Percentiles rank a stretch among this genome's conserved stretches.
phyloP scores from a whole-genome alignment of 2,888 invertebrate species.

The Cylloceria caligata region DNA sequence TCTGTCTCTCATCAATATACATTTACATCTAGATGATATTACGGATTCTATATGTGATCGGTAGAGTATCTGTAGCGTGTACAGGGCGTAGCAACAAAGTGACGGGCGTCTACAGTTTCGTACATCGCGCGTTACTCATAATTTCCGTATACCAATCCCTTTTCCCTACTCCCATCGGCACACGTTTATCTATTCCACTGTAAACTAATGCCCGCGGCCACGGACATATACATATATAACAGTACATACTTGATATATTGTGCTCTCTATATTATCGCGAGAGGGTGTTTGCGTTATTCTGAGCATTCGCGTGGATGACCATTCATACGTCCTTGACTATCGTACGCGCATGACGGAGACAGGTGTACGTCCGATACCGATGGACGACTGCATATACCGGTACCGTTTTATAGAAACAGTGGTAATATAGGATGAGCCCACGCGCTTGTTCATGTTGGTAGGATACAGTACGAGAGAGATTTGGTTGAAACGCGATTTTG shows the following conservation, averaged over 20 bases:
- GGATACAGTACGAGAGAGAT: background rate
- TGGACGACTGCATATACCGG: background rate
- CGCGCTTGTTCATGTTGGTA: background rate
- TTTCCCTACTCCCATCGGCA: background rate
- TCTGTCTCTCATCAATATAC: conserved; percentile 63
- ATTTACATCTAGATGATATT: conserved; percentile 61
- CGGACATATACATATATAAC: conserved; percentile 21
- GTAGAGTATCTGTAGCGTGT: background rate
- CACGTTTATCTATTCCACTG: conserved; percentile 31
- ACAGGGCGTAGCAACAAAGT: conserved; percentile 19
- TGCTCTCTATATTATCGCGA: conserved; percentile 28
- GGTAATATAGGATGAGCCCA: background rate
- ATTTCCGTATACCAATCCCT: background rate
- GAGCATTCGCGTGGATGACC: conserved; percentile 44
- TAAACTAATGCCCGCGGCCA: conserved; percentile 19
- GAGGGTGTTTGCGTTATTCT: conserved; percentile 40
- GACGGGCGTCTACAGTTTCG: background rate
- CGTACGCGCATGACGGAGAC: background rate
- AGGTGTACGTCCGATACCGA: background rate
- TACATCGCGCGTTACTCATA: conserved; percentile 6
- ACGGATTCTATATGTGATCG: conserved; percentile 21
- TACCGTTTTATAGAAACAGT: background rate
- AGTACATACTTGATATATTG: conserved; percentile 34
- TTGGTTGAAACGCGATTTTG: conserved; percentile 38
- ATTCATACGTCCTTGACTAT: conserved; percentile 20